Conservation (phyloP, 2,888 invertebrate genomes). For the Melanostoma scalare region DNA sequence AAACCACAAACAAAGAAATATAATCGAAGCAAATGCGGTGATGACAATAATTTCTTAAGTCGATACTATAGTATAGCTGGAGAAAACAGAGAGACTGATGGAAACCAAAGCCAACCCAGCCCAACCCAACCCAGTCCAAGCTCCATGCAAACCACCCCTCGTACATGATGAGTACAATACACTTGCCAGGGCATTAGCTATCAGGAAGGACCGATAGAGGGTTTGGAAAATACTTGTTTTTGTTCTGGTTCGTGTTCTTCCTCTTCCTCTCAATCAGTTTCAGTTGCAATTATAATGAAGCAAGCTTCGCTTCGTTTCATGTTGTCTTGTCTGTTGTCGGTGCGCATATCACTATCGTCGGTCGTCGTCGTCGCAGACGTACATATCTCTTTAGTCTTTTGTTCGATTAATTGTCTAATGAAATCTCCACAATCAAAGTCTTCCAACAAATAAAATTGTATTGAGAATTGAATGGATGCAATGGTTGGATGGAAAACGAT, state of each 20-base stretch:
- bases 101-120: too few species aligned
- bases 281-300: slow-evolving; percentile 53
- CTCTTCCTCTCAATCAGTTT: slow-evolving; percentile 43
- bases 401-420: slow-evolving; percentile 65
- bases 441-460: slow-evolving; percentile 35
- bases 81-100: neutral
- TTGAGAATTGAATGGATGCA: slow-evolving; percentile 30
- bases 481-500: slow-evolving; percentile 41
- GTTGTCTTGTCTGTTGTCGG: slow-evolving; percentile 36
- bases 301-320: slow-evolving; percentile 16
- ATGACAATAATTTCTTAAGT: neutral
- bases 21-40: slow-evolving; percentile 3
- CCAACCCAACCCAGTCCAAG: too few species aligned
- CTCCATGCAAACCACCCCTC: too few species aligned
- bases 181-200: too few species aligned
- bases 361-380: neutral
- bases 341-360: slow-evolving; percentile 2
- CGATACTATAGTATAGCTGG: neutral
- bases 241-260: neutral
- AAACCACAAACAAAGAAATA: slow-evolving; percentile 3
- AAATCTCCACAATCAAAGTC: slow-evolving; percentile 63
- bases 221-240: neutral
- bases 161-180: too few species aligned
- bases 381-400: slow-evolving; percentile 27
- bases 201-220: too few species aligned